These are phyloP conservation scores for Iselma pallidipennis DNA, from an alignment of 2,888 invertebrate species.

Conservation along the genomic window DNA sequence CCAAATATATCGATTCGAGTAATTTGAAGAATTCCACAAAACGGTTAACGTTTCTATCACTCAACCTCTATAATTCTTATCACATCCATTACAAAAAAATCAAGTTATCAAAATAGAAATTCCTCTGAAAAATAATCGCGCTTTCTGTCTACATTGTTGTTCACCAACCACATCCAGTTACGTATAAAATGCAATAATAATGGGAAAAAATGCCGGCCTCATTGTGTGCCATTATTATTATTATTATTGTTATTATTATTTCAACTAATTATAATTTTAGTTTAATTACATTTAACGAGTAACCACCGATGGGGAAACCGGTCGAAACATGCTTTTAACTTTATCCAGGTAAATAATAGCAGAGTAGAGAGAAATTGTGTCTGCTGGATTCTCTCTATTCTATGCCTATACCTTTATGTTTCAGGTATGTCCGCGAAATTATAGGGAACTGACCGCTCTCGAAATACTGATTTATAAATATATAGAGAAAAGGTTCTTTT, in stretches of 20 bases:
- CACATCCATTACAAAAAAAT: too few species aligned
- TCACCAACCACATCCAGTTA: too few species aligned
- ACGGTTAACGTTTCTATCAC: too few species aligned
- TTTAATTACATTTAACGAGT: constrained; percentile 46
- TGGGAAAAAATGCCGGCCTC: constrained; percentile 11
- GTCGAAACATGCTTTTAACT: constrained; percentile 23
- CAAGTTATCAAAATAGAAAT: too few species aligned
- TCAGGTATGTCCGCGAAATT: constrained; percentile 27
- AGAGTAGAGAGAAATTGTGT: constrained; percentile 9
- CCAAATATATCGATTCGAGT: too few species aligned
- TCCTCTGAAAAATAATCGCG: too few species aligned
- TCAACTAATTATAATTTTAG: constrained; percentile 41
- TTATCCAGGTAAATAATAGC: constrained; percentile 26
- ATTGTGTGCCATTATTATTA: too few species aligned
- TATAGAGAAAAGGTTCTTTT: background rate
- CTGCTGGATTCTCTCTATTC: background rate
- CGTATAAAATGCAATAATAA: background rate
- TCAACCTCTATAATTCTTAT: too few species aligned
- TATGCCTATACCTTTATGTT: constrained; percentile 15
- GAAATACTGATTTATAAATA: constrained; percentile 6
- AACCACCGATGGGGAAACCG: constrained; percentile 32
- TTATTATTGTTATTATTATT: too few species aligned
- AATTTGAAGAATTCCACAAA: too few species aligned
- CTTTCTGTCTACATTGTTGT: too few species aligned
- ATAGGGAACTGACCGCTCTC: constrained; percentile 20